Evolutionary conservation across 2,797 vertebrate genomes (phyloP), one percentile per base, ranked within the genome.

Genomic region (Myotis pilosus): DNA sequence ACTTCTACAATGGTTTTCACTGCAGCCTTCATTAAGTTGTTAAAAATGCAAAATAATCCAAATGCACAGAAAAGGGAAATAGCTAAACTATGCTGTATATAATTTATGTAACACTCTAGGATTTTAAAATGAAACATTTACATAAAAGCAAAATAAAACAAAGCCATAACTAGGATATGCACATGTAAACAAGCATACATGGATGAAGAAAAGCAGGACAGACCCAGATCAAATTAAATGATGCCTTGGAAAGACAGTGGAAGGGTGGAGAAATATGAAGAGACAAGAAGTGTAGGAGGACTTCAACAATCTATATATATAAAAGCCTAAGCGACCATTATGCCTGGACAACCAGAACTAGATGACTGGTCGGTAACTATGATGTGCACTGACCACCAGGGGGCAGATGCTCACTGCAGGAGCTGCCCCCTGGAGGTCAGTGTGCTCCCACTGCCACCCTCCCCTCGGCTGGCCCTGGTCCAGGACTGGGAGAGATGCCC

Each of bases 81-180:
- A 30, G 69, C 2, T 66, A 51, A 68, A 74, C 3, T 68, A 36
- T 36, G 49, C 22, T 17, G 12, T 33, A 33, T 30, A 17, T 75
- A 75, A n/a, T 79, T 44, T 66, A 60, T 28, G 11, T 36, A 19
- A 66, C 33, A 93, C 19, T 25, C 28, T 25, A 74, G 6, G 6
- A 62, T 60, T 87, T 84, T 69, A 44, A 91, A 72, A 47, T 38
- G 25, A 76, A 30, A 19, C 6, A 66, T 75, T 82, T 93, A 71
- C 6, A 83, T 90, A 44, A 79, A 44, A 88, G 44, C n/a, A 71
- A 84, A 62, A 57, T 55, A 60, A 60, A 80, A 80, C 22, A 68
- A 71, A 44, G 69, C 49, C 41, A n/a, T 38, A 49, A 60, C 33
- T 30, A 53, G 17, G 30, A 41, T 72, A 78, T 36, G 12, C 15